Conservation (phyloP, 1,140 invertebrate genomes). For the Drosophila miranda region DNA sequence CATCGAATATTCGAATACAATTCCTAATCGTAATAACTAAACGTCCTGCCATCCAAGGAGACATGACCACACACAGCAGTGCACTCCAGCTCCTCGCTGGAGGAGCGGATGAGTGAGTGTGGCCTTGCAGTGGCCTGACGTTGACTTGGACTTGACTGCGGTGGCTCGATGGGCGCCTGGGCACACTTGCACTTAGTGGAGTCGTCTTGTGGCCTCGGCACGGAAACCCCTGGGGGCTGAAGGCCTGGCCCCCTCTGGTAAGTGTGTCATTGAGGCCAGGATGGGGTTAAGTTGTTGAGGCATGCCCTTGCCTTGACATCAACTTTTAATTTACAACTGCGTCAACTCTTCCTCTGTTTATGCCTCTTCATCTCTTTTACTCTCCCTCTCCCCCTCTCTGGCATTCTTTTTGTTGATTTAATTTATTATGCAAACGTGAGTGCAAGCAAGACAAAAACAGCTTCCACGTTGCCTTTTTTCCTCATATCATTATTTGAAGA, state of each 20-base stretch:
- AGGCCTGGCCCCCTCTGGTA: not conserved
- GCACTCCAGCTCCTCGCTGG: too few relatives aligned
- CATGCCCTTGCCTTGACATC: conserved; percentile 60
- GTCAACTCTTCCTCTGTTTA: conserved; percentile 7
- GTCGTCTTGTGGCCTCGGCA: conserved; percentile 35
- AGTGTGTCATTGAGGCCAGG: conserved; percentile 46
- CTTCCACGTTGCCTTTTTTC: conserved; percentile 28
- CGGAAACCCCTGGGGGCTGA: conserved; percentile 13
- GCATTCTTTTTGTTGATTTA: conserved; percentile 53
- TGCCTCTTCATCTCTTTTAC: too few relatives aligned
- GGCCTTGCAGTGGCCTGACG: conserved; percentile 34
- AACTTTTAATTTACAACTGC: conserved; percentile 73
- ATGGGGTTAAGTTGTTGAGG: conserved; percentile 20
- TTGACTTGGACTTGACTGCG: conserved; percentile 51
- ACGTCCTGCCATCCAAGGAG: too few relatives aligned
- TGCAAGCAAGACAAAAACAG: conserved; percentile 22
- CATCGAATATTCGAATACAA: too few relatives aligned
- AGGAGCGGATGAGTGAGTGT: not conserved
- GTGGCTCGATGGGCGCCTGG: conserved; percentile 21
- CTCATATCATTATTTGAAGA: conserved; percentile 42
- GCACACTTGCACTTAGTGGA: conserved; percentile 36
- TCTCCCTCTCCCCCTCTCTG: conserved; percentile 10
- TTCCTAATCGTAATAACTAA: too few relatives aligned
- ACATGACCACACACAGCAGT: too few relatives aligned
- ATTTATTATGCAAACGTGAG: conserved; percentile 71